A percentile compares a stretch with the other conserved stretches of the same genome.
phyloP scores from a whole-genome alignment of 1,140 invertebrate species.

The Ceratitis capitata region DNA sequence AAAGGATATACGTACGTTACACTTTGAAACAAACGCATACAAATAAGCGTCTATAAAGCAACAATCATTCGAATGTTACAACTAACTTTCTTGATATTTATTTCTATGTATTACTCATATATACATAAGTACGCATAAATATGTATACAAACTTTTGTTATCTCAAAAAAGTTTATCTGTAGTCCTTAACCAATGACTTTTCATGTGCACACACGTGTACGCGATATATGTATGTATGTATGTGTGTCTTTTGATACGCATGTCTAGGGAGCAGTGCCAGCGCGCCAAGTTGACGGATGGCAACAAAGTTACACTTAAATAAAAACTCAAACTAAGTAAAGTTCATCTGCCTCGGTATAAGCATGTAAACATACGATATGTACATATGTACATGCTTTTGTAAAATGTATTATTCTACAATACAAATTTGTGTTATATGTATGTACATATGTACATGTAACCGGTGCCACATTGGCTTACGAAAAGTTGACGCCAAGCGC shows the following conservation, averaged over 20 bases:
- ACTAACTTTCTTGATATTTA: neutral
- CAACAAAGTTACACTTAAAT: slow-evolving; percentile 27
- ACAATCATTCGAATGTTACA: neutral
- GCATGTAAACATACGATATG: neutral
- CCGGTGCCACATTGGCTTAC: neutral
- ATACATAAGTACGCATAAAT: neutral
- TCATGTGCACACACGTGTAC: neutral
- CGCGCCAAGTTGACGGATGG: neutral
- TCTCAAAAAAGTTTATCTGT: neutral
- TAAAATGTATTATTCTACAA: neutral
- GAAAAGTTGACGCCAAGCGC: slow-evolving; percentile 11
- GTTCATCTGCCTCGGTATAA: slow-evolving; percentile 2
- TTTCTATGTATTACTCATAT: neutral
- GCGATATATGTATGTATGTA: neutral
- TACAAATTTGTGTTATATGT: neutral
- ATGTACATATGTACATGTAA: no score
- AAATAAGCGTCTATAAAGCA: neutral
- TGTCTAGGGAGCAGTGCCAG: neutral
- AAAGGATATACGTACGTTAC: no score
- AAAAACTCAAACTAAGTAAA: slow-evolving; percentile 7
- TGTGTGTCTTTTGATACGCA: neutral
- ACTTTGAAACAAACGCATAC: neutral
- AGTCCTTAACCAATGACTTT: neutral
- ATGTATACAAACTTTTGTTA: neutral
- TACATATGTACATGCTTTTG: neutral